Conservation (phyloP, 2,113 vertebrate genomes). For the Psophia crepitans region DNA sequence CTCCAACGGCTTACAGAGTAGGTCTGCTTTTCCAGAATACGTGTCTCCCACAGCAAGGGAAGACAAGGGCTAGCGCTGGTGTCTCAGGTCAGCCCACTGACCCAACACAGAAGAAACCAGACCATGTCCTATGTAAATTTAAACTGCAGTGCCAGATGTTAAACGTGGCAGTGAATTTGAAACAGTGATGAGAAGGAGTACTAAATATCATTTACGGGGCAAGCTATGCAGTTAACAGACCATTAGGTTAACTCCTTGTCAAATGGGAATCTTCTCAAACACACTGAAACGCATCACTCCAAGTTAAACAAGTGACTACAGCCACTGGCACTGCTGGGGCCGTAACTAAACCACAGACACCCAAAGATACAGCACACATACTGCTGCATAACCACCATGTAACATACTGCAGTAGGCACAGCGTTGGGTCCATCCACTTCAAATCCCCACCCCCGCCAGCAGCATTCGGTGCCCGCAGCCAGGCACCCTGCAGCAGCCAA, state of each 20-base stretch:
- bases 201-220: not conserved
- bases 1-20: fast-evolving
- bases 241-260: not conserved
- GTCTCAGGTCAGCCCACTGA: not conserved
- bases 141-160: not conserved
- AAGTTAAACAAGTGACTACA: not conserved
- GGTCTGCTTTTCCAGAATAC: not conserved
- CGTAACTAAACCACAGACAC: not conserved
- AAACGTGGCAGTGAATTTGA: not conserved
- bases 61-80: not conserved
- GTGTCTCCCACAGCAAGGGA: not conserved
- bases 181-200: not conserved
- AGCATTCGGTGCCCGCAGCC: fast-evolving
- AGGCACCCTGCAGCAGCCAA: not conserved
- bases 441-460: not conserved
- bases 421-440: not conserved
- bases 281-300: not conserved
- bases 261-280: not conserved
- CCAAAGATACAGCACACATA: fast-evolving
- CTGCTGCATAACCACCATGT: fast-evolving
- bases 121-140: not conserved
- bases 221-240: not conserved
- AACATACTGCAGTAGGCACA: fast-evolving
- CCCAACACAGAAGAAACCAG: not conserved
- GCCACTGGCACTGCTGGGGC: not conserved